Conservation (phyloP, 2,888 invertebrate genomes). For the Keiferia lycopersicella region DNA sequence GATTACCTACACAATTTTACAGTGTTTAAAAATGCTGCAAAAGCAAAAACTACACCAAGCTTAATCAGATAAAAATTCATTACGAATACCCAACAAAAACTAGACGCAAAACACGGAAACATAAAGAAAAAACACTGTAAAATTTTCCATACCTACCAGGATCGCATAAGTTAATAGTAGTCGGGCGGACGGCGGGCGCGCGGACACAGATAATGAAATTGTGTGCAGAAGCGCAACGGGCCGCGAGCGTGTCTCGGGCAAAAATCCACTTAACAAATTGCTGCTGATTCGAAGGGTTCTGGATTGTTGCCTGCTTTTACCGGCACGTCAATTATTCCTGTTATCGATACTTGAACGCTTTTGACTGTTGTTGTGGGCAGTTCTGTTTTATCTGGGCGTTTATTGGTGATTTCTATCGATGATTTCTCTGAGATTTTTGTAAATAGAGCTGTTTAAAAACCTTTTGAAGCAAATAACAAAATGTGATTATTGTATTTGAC, state of each 20-base stretch:
- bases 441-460: too few species aligned
- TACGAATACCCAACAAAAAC: too few species aligned
- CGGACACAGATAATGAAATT: slow-evolving; percentile 80
- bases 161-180: slow-evolving; percentile 76
- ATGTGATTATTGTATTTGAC: too few species aligned
- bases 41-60: too few species aligned
- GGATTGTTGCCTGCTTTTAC: slow-evolving; percentile 79
- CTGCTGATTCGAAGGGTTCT: slow-evolving; percentile 81
- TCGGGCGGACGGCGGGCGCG: slow-evolving; percentile 58
- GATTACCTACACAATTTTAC: too few species aligned
- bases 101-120: background rate
- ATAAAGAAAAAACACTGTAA: background rate
- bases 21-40: too few species aligned
- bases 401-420: slow-evolving; percentile 34
- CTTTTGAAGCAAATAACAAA: background rate
- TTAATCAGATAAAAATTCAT: too few species aligned
- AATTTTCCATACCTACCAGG: slow-evolving; percentile 56
- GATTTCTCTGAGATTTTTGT: background rate
- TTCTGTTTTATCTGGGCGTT: slow-evolving; percentile 23
- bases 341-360: slow-evolving; percentile 69
- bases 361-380: slow-evolving; percentile 45
- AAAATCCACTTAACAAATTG: slow-evolving; percentile 83
- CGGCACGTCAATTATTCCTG: slow-evolving; percentile 74
- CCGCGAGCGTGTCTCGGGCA: slow-evolving; percentile 80
- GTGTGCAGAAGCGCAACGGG: slow-evolving; percentile 81